phyloP scores from a whole-genome alignment of 1,140 invertebrate genomes.

The Ctenoplectra terminalis region DNA sequence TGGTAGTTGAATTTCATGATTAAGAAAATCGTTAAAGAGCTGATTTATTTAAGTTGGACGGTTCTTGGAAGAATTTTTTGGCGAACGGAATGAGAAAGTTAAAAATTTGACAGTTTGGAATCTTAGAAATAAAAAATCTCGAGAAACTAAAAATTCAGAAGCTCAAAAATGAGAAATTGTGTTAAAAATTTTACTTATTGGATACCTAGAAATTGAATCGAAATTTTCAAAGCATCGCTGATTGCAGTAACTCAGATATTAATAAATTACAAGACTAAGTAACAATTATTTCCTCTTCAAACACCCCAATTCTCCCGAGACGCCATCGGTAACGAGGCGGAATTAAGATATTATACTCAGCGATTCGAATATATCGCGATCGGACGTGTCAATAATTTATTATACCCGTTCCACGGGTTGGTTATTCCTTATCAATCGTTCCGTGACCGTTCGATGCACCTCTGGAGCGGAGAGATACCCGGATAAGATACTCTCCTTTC shows the following conservation, averaged over 20 bases:
- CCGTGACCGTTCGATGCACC: background rate
- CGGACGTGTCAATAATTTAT: conserved; percentile 18
- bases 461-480: conserved; percentile 9
- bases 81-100: too few relatives aligned
- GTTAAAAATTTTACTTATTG: too few relatives aligned
- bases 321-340: background rate
- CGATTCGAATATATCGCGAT: background rate
- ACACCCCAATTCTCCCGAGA: background rate
- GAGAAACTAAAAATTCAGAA: too few relatives aligned
- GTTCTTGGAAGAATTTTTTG: conserved; percentile 24
- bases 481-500: conserved; percentile 15
- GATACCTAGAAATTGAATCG: too few relatives aligned
- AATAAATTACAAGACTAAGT: too few relatives aligned
- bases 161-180: too few relatives aligned
- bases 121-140: too few relatives aligned
- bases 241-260: too few relatives aligned
- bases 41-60: conserved; percentile 27
- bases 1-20: conserved; percentile 33
- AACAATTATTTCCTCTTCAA: too few relatives aligned
- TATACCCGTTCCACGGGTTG: background rate
- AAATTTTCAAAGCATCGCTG: too few relatives aligned
- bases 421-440: background rate
- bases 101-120: too few relatives aligned
- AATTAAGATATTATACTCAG: background rate
- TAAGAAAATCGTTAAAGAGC: conserved; percentile 44